These are phyloP conservation scores for Alexandromys oeconomus DNA, from an alignment of 2,797 vertebrate genomes.

Conservation along the genomic window DNA sequence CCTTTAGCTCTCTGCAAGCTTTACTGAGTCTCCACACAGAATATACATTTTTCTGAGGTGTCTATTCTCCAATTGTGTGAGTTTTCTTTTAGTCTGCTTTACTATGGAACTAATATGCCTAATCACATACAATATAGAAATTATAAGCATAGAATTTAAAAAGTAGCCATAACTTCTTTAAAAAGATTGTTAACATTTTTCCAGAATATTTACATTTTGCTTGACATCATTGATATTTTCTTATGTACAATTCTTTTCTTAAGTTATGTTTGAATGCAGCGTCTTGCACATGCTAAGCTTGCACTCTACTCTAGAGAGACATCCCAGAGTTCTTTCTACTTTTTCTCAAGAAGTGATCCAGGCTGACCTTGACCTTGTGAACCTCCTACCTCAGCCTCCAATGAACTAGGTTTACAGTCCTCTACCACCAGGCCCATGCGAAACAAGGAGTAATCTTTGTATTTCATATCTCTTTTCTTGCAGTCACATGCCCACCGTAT, in stretches of 20 bases:
- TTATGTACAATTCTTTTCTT: not conserved
- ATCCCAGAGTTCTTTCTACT: not conserved
- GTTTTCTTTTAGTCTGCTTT: conserved; percentile 44
- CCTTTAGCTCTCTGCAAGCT: not conserved
- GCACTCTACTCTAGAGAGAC: too few relatives aligned
- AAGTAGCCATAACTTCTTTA: not conserved
- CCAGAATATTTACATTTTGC: conserved; percentile 18
- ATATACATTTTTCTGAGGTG: conserved; percentile 14
- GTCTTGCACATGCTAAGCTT: not conserved
- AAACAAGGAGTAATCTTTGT: not conserved
- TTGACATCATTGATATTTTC: not conserved
- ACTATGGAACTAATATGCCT: conserved; percentile 17
- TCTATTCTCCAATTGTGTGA: not conserved
- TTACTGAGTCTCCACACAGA: not conserved
- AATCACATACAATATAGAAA: not conserved
- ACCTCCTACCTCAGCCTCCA: not conserved
- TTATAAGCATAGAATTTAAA: not conserved
- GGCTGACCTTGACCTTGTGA: not conserved
- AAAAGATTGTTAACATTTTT: not conserved
- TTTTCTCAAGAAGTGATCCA: not conserved
- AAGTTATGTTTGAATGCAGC: not conserved
- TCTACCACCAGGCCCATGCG: not conserved
- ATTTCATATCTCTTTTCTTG: not conserved
- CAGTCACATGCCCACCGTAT: not conserved
- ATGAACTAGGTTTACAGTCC: not conserved